Percentiles rank a stretch among this genome's conserved stretches.
These are phyloP conservation scores for Hyperoplus lanceolatus DNA, from an alignment of 2,797 vertebrate species.

Conservation along the genomic window DNA sequence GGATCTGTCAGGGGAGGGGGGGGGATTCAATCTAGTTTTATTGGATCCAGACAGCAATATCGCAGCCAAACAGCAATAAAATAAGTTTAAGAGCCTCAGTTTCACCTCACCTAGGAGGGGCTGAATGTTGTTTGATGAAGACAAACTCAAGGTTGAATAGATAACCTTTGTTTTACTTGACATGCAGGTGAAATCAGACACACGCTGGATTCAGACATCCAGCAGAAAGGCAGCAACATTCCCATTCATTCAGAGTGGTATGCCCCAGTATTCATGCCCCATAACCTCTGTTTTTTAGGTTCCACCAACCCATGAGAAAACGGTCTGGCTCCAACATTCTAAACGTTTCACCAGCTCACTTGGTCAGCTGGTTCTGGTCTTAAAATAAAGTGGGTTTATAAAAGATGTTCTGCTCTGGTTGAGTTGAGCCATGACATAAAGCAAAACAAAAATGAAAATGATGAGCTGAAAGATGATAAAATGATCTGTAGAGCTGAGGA, in stretches of 20 bases:
- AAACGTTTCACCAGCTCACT: too few relatives aligned
- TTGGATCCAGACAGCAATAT: constrained; percentile 36
- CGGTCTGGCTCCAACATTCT: too few relatives aligned
- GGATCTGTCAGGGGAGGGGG: constrained; percentile 24
- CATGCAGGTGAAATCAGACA: neutral
- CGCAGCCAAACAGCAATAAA: constrained; percentile 35
- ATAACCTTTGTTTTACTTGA: neutral
- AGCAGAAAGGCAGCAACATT: too few relatives aligned
- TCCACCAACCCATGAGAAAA: too few relatives aligned
- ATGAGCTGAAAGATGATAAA: neutral
- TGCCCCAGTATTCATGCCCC: too few relatives aligned
- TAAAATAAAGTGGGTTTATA: too few relatives aligned
- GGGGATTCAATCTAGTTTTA: constrained; percentile 48
- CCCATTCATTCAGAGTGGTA: too few relatives aligned
- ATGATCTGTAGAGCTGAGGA: neutral
- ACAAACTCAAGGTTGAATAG: neutral
- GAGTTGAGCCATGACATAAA: too few relatives aligned
- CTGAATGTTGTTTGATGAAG: constrained; percentile 8
- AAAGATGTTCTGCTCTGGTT: too few relatives aligned
- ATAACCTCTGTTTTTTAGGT: too few relatives aligned
- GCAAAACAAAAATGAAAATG: neutral
- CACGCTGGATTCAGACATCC: too few relatives aligned
- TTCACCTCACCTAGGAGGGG: constrained; percentile 9
- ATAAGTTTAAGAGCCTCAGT: constrained; percentile 4
- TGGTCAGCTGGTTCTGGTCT: too few relatives aligned